Evolutionary conservation across 2,888 invertebrate genomes (phyloP).

Genomic region (Stramonita haemastoma): DNA sequence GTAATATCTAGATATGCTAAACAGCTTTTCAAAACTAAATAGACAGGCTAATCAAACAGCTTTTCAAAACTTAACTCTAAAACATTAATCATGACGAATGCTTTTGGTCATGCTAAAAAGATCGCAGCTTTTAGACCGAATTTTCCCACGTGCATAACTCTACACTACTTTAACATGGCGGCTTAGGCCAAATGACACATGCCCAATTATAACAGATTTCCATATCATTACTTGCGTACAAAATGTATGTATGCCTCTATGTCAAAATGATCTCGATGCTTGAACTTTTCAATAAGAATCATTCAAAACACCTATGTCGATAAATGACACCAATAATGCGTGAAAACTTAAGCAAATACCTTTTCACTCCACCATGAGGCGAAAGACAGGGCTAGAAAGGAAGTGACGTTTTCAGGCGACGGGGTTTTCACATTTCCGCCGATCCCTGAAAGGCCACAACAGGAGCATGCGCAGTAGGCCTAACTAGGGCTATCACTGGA

Average conservation of each 20-base stretch:
- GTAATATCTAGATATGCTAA: no score
- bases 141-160: no score
- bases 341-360: not conserved
- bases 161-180: not conserved
- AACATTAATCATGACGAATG: no score
- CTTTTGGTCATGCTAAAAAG: no score
- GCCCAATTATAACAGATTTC: not conserved
- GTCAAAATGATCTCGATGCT: no score
- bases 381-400: not conserved
- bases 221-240: not conserved
- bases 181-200: not conserved
- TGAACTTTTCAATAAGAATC: no score
- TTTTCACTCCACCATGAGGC: not conserved
- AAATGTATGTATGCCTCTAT: not conserved
- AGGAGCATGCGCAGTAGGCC: not conserved
- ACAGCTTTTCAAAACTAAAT: no score
- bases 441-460: not conserved
- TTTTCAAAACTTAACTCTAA: no score
- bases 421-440: slow-evolving; percentile 8
- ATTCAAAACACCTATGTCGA: no score
- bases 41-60: no score
- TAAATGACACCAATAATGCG: not conserved
- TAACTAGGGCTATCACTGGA: no score
- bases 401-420: not conserved
- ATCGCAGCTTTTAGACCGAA: no score